These are phyloP conservation scores for Oscheius sp. DNA, from an alignment of 2,888 invertebrate genomes.

Conservation along the genomic window DNA sequence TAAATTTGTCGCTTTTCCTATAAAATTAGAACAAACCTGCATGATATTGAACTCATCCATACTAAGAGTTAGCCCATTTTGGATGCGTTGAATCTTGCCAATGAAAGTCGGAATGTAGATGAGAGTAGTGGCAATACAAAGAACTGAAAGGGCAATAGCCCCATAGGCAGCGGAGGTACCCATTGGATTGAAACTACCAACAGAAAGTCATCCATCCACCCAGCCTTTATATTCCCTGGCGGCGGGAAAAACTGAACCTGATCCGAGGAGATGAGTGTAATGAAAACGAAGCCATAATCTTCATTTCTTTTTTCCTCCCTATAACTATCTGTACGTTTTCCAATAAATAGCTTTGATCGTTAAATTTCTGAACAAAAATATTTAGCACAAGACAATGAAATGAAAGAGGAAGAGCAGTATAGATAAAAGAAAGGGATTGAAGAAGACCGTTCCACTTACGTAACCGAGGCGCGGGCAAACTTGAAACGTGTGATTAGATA, in stretches of 20 bases:
- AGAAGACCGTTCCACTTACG: slow-evolving; percentile 11
- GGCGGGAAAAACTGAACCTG: slow-evolving; percentile 21
- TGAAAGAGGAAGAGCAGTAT: too few relatives aligned
- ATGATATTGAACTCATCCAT: slow-evolving; percentile 54
- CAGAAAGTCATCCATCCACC: background rate
- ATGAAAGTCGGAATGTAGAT: slow-evolving; percentile 48
- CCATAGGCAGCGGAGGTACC: slow-evolving; percentile 39
- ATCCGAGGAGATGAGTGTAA: slow-evolving; percentile 20
- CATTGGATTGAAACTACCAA: too few relatives aligned
- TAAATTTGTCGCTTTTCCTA: slow-evolving; percentile 8
- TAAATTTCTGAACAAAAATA: too few relatives aligned
- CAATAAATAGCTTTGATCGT: background rate
- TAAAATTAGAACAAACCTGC: slow-evolving; percentile 32
- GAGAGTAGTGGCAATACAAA: slow-evolving; percentile 43
- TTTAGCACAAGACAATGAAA: too few relatives aligned
- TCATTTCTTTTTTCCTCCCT: background rate
- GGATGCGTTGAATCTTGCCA: slow-evolving; percentile 40
- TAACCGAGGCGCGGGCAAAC: slow-evolving; percentile 12
- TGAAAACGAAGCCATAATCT: slow-evolving; percentile 5
- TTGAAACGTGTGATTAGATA: slow-evolving; percentile 20
- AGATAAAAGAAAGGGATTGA: too few relatives aligned
- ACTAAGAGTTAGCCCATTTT: slow-evolving; percentile 38
- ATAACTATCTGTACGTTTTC: background rate
- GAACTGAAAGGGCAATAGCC: slow-evolving; percentile 43
- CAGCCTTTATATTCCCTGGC: slow-evolving; percentile 9